Evolutionary conservation across 1,140 invertebrate species (phyloP), one percentile per base, ranked within the genome.

Genomic region (Hyles euphorbiae): DNA sequence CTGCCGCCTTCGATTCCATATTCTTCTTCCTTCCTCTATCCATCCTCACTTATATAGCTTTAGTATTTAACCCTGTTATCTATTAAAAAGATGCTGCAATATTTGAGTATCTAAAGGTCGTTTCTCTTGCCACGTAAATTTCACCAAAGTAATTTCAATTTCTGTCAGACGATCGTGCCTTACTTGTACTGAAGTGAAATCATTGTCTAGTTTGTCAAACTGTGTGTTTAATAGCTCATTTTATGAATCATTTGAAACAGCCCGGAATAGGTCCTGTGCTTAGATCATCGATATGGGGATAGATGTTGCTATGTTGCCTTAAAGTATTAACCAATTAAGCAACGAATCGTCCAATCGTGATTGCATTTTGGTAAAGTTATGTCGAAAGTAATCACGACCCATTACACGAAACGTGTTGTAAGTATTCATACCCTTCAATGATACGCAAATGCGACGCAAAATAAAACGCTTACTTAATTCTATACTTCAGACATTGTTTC

Each of bases 41-140:
- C 80, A 74, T 76, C 84, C 69, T 78, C 80, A 84, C 72, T 79
- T 79, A 79, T 85, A 87, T 85, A 87, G 84, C 81, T 83, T 83
- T 87, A 87, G 81, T 85, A 78, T 59, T 77, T 75, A 76, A 77
- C 72, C 75, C 72, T 72, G 68, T 68, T 70, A 72, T 75, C 59
- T 79, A 73, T 72, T 47, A 59, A 74, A 76, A 49, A 80, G 72
- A 68, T 76, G 77, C 80, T 78, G 73, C 73, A 71, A 78, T 69
- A 76, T 72, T 59, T 62, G 58, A 78, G 69, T 65, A 69, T 74
- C 66, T 68, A 70, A 22, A 70, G 70, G 66, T 78, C 62, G 69
- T 61, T n/a, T 52, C 22, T n/a, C 33, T 34, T 11, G 33, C 8
- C 36, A 52, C 2, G n/a, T 52, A 34, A 50, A 50, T n/a, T 10